Conservation (phyloP, 2,797 vertebrate species). For the Squalus acanthias region DNA sequence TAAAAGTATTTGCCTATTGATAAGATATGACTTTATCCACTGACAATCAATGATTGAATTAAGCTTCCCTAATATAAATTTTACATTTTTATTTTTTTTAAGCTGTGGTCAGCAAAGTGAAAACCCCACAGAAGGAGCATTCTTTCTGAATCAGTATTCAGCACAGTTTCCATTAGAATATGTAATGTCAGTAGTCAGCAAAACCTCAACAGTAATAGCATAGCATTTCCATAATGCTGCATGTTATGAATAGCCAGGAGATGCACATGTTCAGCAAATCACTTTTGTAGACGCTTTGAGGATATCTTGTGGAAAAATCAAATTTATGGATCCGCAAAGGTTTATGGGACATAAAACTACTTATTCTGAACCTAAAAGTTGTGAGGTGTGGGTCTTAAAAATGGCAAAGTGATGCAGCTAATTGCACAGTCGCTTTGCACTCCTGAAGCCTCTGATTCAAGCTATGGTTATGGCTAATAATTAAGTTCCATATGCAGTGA, state of each 20-base stretch:
- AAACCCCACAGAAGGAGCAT: background rate
- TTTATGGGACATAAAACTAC: background rate
- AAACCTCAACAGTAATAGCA: background rate
- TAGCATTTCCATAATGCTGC: background rate
- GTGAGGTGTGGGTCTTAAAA: background rate
- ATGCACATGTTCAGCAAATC: background rate
- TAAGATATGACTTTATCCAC: background rate
- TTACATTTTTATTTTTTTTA: background rate
- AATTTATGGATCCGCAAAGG: background rate
- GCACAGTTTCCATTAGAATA: background rate
- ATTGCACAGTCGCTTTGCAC: background rate
- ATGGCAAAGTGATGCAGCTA: background rate
- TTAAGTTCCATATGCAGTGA: background rate
- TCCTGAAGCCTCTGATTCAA: background rate
- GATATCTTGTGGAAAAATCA: background rate
- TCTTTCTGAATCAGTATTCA: slow-evolving; percentile 11
- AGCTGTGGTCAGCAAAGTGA: background rate
- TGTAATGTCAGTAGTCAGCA: background rate
- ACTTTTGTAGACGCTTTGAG: background rate
- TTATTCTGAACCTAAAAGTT: background rate
- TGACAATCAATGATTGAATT: background rate
- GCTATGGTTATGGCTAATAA: background rate
- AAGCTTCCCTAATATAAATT: background rate
- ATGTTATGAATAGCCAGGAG: slow-evolving; percentile 23
- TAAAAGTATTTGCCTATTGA: background rate